phyloP scores from a whole-genome alignment of 1,140 invertebrate species.

The Bombus impatiens region DNA sequence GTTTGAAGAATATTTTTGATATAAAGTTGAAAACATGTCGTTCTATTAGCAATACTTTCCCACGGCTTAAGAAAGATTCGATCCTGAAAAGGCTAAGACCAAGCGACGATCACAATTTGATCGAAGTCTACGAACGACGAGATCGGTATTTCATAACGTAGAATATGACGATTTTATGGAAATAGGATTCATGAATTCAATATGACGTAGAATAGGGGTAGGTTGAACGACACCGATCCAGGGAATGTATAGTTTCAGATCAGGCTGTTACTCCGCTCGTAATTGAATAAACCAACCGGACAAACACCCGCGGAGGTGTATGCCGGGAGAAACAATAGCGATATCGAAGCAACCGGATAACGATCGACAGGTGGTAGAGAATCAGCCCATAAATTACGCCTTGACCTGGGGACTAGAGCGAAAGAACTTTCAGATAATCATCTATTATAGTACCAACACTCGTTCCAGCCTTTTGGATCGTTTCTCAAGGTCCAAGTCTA shows the following conservation, averaged over 20 bases:
- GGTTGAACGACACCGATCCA: neutral
- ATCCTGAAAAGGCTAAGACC: too few species aligned
- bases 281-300: constrained; percentile 5
- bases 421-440: constrained; percentile 1
- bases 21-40: too few species aligned
- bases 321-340: neutral
- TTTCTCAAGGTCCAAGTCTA: neutral
- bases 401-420: neutral
- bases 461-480: neutral
- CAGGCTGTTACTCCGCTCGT: neutral
- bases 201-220: too few species aligned
- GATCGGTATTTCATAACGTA: neutral
- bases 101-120: too few species aligned
- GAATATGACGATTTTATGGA: neutral
- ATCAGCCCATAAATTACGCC: neutral
- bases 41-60: too few species aligned
- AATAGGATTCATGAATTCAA: neutral
- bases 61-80: too few species aligned
- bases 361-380: constrained; percentile 38
- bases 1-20: too few species aligned
- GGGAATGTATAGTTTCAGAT: neutral
- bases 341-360: constrained; percentile 21
- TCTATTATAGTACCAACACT: neutral
- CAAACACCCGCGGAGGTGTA: neutral
- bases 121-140: too few species aligned